These are phyloP conservation scores for Oxyscelio sp. DNA, from an alignment of 2,888 invertebrate genomes.

Conservation along the genomic window DNA sequence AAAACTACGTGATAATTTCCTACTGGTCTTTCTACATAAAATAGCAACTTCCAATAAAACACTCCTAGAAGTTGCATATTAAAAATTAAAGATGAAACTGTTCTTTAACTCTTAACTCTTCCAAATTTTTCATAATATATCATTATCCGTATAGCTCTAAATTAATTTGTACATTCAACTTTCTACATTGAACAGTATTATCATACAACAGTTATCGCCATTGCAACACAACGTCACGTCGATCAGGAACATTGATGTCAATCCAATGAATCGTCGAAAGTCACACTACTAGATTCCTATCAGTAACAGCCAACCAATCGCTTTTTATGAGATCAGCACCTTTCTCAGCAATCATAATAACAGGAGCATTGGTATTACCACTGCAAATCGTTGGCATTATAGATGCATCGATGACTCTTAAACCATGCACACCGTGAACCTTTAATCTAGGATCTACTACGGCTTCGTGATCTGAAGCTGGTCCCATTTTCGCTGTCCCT, in stretches of 20 bases:
- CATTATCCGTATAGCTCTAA: constrained; percentile 6
- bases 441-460: constrained; percentile 94
- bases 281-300: constrained; percentile 56
- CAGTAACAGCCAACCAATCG: constrained; percentile 91
- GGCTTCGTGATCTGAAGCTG: constrained; percentile 92
- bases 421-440: constrained; percentile 93
- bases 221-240: constrained; percentile 19
- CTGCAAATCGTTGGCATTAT: constrained; percentile 96
- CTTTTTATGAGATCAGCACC: constrained; percentile 95
- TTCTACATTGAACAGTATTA: constrained; percentile 47
- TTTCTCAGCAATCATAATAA: constrained; percentile 97
- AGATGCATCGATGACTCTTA: constrained; percentile 95
- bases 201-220: constrained; percentile 32
- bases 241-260: constrained; percentile 67
- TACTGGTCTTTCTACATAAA: too few species aligned
- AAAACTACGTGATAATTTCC: too few species aligned
- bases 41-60: too few species aligned
- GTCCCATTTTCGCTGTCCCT: constrained; percentile 97
- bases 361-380: constrained; percentile 97
- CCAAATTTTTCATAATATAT: background rate
- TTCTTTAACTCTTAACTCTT: too few species aligned
- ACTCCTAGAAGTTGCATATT: too few species aligned
- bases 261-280: constrained; percentile 56
- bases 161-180: constrained; percentile 32
- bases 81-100: too few species aligned